Conservation (phyloP, 1,140 invertebrate genomes). For the Hypothenemus hampei region DNA sequence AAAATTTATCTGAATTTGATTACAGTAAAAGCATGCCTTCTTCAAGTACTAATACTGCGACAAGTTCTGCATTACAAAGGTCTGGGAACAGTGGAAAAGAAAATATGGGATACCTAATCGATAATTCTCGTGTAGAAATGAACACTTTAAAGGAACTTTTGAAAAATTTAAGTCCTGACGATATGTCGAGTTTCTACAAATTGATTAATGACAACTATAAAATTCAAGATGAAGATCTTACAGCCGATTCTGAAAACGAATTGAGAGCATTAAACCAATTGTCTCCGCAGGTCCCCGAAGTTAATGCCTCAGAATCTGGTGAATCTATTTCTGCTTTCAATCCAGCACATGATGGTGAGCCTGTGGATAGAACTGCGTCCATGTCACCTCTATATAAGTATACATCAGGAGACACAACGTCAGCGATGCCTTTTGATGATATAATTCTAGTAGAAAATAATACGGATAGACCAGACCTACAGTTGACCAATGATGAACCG, state of each 20-base stretch:
- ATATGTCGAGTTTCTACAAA: slow-evolving; percentile 23
- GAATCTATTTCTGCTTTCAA: no score
- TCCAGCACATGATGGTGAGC: not conserved
- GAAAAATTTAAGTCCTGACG: slow-evolving; percentile 12
- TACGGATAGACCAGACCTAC: no score
- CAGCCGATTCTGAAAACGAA: not conserved
- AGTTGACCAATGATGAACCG: no score
- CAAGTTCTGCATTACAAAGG: slow-evolving; percentile 15
- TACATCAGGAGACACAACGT: not conserved
- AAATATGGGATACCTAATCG: slow-evolving; percentile 18
- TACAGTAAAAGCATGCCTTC: not conserved
- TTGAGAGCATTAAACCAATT: slow-evolving; percentile 2
- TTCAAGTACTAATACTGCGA: slow-evolving; percentile 12
- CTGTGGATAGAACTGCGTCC: not conserved
- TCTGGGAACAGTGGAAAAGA: slow-evolving; percentile 8
- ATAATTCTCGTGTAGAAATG: slow-evolving; percentile 20
- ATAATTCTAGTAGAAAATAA: not conserved
- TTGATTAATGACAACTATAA: slow-evolving; percentile 24
- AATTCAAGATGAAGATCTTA: slow-evolving; percentile 10
- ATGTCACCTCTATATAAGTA: not conserved
- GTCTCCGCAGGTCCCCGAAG: not conserved
- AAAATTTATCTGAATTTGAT: not conserved
- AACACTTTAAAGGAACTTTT: slow-evolving; percentile 20
- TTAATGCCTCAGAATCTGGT: not conserved
- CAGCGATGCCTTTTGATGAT: not conserved